phyloP scores from a whole-genome alignment of 2,797 vertebrate genomes.

The Neoniphon sammara region DNA sequence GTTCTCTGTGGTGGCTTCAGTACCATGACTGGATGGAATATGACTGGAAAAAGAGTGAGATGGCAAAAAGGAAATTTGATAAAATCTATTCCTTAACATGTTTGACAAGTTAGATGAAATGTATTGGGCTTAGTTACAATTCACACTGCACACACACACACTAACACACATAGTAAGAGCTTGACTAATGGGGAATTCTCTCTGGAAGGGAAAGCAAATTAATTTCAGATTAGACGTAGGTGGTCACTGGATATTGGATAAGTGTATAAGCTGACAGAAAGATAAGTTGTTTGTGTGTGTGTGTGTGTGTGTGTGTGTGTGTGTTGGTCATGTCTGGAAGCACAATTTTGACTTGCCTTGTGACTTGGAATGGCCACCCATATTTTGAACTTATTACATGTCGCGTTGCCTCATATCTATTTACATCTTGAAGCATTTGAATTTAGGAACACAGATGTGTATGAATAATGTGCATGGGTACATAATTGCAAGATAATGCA shows the following conservation, averaged over 20 bases:
- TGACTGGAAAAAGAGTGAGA: neutral
- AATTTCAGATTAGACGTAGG: slow-evolving; percentile 67
- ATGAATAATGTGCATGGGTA: neutral
- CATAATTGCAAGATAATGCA: too few species aligned
- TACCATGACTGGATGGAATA: neutral
- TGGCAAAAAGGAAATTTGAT: neutral
- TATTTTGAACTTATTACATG: slow-evolving; percentile 6
- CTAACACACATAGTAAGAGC: neutral
- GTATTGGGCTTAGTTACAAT: neutral
- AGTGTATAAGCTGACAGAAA: slow-evolving; percentile 30
- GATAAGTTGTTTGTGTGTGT: slow-evolving; percentile 26
- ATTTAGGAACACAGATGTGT: neutral
- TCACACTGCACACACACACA: slow-evolving; percentile 7
- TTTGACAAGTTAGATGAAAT: slow-evolving; percentile 1
- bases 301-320: slow-evolving; percentile 6
- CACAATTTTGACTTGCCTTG: neutral
- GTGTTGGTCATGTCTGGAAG: neutral
- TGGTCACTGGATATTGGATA: slow-evolving; percentile 56
- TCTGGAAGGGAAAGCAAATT: slow-evolving; percentile 61
- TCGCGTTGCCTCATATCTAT: slow-evolving; percentile 18
- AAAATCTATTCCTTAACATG: neutral
- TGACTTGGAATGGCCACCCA: slow-evolving; percentile 14
- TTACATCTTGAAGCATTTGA: too few species aligned
- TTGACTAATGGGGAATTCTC: neutral
- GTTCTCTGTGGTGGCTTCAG: neutral